Conservation (phyloP, 2,797 vertebrate species). For the Austrolebias charrua region DNA sequence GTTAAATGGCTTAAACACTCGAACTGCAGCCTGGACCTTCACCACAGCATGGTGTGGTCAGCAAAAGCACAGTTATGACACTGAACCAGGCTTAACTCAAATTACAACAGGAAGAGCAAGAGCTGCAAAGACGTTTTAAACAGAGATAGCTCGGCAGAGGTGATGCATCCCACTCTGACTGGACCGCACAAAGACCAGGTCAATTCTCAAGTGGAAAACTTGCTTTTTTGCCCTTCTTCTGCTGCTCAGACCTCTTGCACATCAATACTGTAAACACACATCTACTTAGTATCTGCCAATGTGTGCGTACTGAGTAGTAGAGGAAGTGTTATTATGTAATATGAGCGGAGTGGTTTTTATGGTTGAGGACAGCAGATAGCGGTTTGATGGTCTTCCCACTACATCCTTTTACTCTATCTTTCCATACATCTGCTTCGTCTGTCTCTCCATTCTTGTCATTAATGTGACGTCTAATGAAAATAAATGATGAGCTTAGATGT, state of each 20-base stretch:
- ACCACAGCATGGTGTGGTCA: constrained; percentile 34
- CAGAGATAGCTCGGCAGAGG: constrained; percentile 60
- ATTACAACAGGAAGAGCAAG: constrained; percentile 40
- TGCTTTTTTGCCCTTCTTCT: constrained; percentile 28
- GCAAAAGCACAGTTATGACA: constrained; percentile 40
- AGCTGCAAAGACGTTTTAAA: constrained; percentile 51
- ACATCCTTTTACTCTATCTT: constrained; percentile 41
- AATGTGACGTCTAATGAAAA: constrained; percentile 69
- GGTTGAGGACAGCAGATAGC: constrained; percentile 45
- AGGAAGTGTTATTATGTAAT: constrained; percentile 65
- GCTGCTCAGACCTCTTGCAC: constrained; percentile 18
- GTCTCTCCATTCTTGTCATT: constrained; percentile 53
- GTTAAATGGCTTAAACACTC: constrained; percentile 32
- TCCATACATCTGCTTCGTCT: constrained; percentile 4
- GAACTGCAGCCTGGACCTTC: constrained; percentile 57
- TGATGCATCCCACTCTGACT: constrained; percentile 42
- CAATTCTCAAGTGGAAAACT: constrained; percentile 49
- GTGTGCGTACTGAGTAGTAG: constrained; percentile 33
- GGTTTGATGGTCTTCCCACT: constrained; percentile 57
- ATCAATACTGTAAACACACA: constrained; percentile 20
- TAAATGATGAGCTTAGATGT: constrained; percentile 62
- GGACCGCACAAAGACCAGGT: constrained; percentile 28
- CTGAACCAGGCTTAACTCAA: constrained; percentile 53
- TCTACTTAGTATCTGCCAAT: constrained; percentile 29
- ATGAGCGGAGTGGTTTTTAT: constrained; percentile 49